phyloP scores from a whole-genome alignment of 2,888 invertebrate species.

The Lithodes maja region DNA sequence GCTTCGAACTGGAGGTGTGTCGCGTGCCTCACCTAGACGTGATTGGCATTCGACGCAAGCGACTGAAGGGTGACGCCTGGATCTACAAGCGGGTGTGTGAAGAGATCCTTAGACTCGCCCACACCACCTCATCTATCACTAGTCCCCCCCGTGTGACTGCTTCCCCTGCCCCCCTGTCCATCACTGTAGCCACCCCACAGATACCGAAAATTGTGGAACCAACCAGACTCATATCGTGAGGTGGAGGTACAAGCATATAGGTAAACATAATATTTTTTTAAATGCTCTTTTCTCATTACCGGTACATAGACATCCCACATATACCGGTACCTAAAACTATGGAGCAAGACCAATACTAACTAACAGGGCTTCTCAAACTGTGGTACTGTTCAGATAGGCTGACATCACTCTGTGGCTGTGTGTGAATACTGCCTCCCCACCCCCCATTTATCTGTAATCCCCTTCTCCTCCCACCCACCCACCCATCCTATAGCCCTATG shows the following conservation, averaged over 20 bases:
- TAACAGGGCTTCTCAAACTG: too few species aligned
- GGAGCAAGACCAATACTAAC: too few species aligned
- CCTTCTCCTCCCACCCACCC: too few species aligned
- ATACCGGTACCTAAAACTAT: too few species aligned
- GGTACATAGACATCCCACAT: too few species aligned
- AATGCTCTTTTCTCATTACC: too few species aligned
- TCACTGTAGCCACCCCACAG: not conserved
- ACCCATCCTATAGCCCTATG: too few species aligned
- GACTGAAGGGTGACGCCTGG: constrained; percentile 81
- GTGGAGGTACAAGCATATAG: not conserved
- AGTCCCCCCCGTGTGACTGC: not conserved
- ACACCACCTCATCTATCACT: constrained; percentile 33
- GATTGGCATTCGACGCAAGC: constrained; percentile 83
- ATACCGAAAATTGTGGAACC: not conserved
- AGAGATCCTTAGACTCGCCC: constrained; percentile 80
- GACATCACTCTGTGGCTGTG: too few species aligned
- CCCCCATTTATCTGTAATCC: too few species aligned
- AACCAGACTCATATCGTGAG: not conserved
- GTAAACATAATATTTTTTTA: too few species aligned
- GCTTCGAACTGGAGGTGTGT: constrained; percentile 84
- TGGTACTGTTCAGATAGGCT: too few species aligned
- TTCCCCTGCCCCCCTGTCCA: not conserved
- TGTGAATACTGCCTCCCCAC: too few species aligned
- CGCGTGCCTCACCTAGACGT: constrained; percentile 75
- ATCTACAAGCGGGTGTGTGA: constrained; percentile 87